Base-by-base conservation (phyloP, 2,888 invertebrate genomes). In the Myathropa florea region DNA sequence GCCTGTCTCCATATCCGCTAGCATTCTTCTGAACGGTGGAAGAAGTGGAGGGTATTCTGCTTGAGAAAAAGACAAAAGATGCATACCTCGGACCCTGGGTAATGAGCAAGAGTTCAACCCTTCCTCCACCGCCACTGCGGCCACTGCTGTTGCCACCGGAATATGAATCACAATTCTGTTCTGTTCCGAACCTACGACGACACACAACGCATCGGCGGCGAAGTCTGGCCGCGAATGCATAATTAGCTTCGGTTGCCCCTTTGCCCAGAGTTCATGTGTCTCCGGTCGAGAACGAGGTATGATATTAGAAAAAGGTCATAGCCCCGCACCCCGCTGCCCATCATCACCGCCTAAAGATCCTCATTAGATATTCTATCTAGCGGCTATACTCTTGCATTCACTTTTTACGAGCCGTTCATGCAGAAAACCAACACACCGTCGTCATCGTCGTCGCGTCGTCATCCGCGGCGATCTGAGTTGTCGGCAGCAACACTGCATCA, bases 81-180 rank as follows among this genome's bases (percentile, higher is more conserved):
- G 18, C 46, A 46, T 18, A 18, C 46, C 7, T 18, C 46, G 18
- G 46, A 18, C 39, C n/a, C n/a, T 46, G 2, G 39, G 39, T 67
- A 61, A 78, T 77, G 71, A 72, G 65, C 67, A 72, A 77, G 60
- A 53, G 75, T 79, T 80, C 71, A 84, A 80, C 83, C 80, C 7
- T 18, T 18, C 6, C 18, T 1, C 7, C n/a, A 4, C 39, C n/a
- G 14, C n/a, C 4, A n/a, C n/a, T 46, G 46, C 9, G 7, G 46
- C 6, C 4, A 18, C 18, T n/a, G 18, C 46, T 18, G n/a, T 18
- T 70, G 65, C 75, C 73, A 73, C 63, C 73, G 53, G 79, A 83
- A 79, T 80, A 71, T 83, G 83, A 83, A 71, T 80, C 83, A 79
- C 68, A 36, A 46, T 23, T 46, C 55, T 12, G 53, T 68, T 63